These are phyloP conservation scores for Megathymus violae DNA, from an alignment of 1,140 invertebrate genomes.

Conservation along the genomic window DNA sequence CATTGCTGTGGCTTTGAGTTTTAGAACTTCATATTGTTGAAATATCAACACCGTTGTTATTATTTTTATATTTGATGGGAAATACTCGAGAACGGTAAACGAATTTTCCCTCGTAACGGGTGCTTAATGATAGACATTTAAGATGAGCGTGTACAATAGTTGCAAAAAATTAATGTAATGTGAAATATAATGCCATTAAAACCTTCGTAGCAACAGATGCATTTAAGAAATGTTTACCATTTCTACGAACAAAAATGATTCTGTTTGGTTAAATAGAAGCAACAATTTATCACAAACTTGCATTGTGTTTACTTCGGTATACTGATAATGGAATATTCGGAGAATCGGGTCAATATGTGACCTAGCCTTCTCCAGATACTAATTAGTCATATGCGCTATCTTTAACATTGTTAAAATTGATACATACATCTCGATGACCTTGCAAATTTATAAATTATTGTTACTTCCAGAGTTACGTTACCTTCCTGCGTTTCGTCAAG, in stretches of 20 bases:
- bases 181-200: no score
- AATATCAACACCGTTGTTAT: neutral
- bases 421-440: neutral
- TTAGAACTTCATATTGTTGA: neutral
- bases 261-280: constrained; percentile 1
- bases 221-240: neutral
- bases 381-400: constrained; percentile 8
- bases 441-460: neutral
- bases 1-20: constrained; percentile 12
- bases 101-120: no score
- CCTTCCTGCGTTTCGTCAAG: no score
- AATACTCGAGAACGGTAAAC: neutral
- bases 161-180: no score
- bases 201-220: neutral
- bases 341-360: constrained; percentile 6
- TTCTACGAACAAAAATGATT: no score
- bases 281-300: constrained; percentile 9
- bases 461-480: neutral
- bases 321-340: constrained; percentile 14
- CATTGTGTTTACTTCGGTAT: constrained; percentile 6
- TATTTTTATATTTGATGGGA: neutral
- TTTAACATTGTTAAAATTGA: neutral
- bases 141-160: no score
- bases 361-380: constrained; percentile 6
- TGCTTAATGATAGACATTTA: no score